These are phyloP conservation scores for Siniperca undulata DNA, from an alignment of 2,797 vertebrate species.

Conservation along the genomic window DNA sequence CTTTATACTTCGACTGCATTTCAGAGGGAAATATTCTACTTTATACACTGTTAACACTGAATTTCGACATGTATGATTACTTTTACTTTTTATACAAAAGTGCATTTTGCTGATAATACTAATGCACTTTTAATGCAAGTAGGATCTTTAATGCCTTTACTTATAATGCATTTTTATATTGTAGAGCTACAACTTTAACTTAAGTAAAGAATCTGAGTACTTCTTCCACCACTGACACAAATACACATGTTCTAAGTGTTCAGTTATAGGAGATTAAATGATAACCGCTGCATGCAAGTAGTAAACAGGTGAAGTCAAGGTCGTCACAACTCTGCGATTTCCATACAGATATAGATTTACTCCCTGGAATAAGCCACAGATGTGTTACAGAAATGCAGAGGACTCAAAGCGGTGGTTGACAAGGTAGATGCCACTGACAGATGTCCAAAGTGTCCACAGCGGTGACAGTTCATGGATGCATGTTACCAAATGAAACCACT, in stretches of 20 bases:
- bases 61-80: background rate
- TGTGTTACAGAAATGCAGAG: too few relatives aligned
- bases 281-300: background rate
- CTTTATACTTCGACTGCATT: too few relatives aligned
- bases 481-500: background rate
- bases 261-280: background rate
- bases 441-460: background rate
- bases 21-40: background rate
- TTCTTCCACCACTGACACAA: background rate
- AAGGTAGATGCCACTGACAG: background rate
- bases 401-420: too few relatives aligned
- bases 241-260: background rate
- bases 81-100: background rate
- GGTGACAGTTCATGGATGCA: background rate
- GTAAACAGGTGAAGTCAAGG: constrained; percentile 11
- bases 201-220: background rate
- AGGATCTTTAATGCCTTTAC: too few relatives aligned
- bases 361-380: rapidly evolving
- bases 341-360: rapidly evolving
- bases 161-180: too few relatives aligned
- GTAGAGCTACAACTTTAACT: background rate
- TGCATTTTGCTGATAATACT: background rate
- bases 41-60: background rate
- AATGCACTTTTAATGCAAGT: background rate
- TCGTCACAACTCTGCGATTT: background rate